phyloP scores from a whole-genome alignment of 2,113 vertebrate species.

The Carettochelys insculpta region DNA sequence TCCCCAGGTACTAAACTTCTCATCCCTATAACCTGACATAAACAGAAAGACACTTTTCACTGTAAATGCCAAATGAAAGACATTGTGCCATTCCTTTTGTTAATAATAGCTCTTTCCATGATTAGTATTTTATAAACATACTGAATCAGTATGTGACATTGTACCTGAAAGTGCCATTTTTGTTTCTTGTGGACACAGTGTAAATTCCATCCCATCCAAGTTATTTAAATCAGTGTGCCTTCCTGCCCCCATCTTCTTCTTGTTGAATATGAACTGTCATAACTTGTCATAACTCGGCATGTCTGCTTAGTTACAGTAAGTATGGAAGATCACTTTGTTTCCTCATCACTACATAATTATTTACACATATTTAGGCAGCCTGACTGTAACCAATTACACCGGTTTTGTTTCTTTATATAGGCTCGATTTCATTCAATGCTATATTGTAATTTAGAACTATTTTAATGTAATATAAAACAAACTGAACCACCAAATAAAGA shows the following conservation, averaged over 20 bases:
- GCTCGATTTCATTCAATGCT: slow-evolving; percentile 40
- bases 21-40: not conserved
- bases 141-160: no score
- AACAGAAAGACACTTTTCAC: not conserved
- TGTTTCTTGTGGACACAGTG: not conserved
- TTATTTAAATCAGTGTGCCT: slow-evolving; percentile 35
- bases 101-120: not conserved
- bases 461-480: slow-evolving; percentile 53
- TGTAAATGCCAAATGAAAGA: fast-evolving
- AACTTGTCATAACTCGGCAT: not conserved
- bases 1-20: not conserved
- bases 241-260: slow-evolving; percentile 41
- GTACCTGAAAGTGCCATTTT: slow-evolving; percentile 32
- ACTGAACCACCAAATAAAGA: not conserved
- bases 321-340: not conserved
- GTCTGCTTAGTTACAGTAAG: not conserved
- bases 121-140: not conserved
- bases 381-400: slow-evolving; percentile 27
- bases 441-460: slow-evolving; percentile 50
- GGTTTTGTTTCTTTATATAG: not conserved
- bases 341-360: slow-evolving; percentile 13
- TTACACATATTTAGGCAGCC: slow-evolving; percentile 46
- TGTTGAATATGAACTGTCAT: slow-evolving; percentile 54
- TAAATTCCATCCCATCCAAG: not conserved
- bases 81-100: not conserved